A percentile compares a stretch with the other conserved stretches of the same genome.
Conservation (phyloP, 2,888 invertebrate genomes). For the Rhorus exstirpatorius region DNA sequence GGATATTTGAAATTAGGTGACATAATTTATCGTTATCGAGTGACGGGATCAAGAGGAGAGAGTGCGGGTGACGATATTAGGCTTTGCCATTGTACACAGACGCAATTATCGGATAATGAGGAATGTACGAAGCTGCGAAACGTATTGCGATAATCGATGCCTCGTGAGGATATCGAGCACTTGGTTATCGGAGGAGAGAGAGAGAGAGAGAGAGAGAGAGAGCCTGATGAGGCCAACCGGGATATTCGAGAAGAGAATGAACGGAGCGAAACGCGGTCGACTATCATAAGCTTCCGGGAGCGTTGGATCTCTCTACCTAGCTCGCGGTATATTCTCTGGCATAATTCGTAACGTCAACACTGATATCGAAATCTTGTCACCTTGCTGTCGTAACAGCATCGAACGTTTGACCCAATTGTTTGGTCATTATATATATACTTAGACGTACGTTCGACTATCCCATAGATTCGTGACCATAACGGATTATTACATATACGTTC, state of each 20-base stretch:
- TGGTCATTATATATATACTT: constrained; percentile 23
- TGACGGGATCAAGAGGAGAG: background rate
- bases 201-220: no score
- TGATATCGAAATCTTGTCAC: constrained; percentile 66
- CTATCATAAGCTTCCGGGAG: constrained; percentile 57
- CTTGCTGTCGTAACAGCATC: constrained; percentile 57
- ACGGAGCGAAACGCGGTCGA: constrained; percentile 60
- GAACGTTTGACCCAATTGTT: constrained; percentile 59
- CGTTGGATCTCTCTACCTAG: constrained; percentile 30
- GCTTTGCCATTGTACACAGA: constrained; percentile 9
- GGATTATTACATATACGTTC: constrained; percentile 40
- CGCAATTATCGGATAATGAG: constrained; percentile 56
- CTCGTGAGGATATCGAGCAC: constrained; percentile 44
- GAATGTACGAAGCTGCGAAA: constrained; percentile 64
- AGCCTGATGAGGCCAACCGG: constrained; percentile 16
- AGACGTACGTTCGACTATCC: constrained; percentile 22
- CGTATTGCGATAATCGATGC: constrained; percentile 67
- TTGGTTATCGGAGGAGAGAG: constrained; percentile 27
- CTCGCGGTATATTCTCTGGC: constrained; percentile 43
- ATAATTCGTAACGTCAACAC: constrained; percentile 65
- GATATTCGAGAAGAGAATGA: constrained; percentile 14
- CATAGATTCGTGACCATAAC: constrained; percentile 28
- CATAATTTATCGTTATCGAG: constrained; percentile 7
- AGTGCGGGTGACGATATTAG: background rate
- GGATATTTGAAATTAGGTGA: constrained; percentile 7